phyloP scores from a whole-genome alignment of 2,888 invertebrate genomes.

The Campaea margaritaria region DNA sequence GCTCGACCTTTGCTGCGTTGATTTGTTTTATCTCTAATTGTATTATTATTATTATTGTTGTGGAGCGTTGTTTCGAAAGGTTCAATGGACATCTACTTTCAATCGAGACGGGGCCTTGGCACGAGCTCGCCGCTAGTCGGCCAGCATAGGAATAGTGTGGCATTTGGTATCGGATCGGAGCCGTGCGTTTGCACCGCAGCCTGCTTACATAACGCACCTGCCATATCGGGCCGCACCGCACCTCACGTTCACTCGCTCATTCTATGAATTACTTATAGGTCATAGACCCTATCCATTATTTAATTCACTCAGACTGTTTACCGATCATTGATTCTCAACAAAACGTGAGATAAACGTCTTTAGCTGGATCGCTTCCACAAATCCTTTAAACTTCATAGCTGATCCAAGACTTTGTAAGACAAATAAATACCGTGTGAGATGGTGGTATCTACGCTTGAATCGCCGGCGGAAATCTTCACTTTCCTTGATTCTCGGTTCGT shows the following conservation, averaged over 20 bases:
- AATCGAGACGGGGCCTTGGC: constrained; percentile 74
- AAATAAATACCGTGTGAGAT: constrained; percentile 60
- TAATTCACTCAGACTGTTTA: constrained; percentile 63
- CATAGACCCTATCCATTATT: constrained; percentile 80
- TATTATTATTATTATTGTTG: constrained; percentile 38
- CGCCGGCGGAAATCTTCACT: constrained; percentile 57
- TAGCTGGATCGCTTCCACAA: constrained; percentile 30
- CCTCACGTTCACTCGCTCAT: constrained; percentile 81
- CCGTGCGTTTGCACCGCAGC: constrained; percentile 60
- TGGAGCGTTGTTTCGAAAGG: constrained; percentile 59
- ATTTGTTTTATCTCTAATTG: constrained; percentile 52
- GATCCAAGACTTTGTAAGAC: constrained; percentile 55
- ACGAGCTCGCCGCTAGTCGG: constrained; percentile 57
- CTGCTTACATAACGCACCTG: constrained; percentile 84
- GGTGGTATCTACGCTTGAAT: constrained; percentile 52
- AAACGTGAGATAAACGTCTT: constrained; percentile 38
- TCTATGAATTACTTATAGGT: constrained; percentile 84
- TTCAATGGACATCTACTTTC: constrained; percentile 73
- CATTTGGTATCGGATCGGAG: constrained; percentile 72
- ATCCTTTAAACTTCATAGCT: constrained; percentile 29
- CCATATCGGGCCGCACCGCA: constrained; percentile 80
- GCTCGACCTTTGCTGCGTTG: constrained; percentile 53
- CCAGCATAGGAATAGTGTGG: constrained; percentile 73
- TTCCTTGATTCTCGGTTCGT: constrained; percentile 48
- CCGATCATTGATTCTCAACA: constrained; percentile 51